Percentiles rank a stretch among this genome's conserved stretches.
These are phyloP conservation scores for Drosophila meridionalis DNA, from an alignment of 2,888 invertebrate genomes.

Conservation along the genomic window DNA sequence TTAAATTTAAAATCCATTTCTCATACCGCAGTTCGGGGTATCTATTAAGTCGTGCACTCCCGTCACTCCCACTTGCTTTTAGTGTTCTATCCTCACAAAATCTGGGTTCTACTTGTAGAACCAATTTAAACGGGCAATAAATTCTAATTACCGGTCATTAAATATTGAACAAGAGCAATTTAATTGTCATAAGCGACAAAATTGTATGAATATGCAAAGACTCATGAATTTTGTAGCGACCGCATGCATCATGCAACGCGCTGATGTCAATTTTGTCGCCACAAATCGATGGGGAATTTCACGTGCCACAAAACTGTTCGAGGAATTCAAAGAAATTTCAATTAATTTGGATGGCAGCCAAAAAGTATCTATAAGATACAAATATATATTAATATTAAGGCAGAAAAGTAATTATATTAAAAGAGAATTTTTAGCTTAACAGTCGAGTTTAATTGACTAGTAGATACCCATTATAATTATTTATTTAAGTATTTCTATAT, in stretches of 20 bases:
- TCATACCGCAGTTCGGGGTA: neutral
- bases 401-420: neutral
- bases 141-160: constrained; percentile 36
- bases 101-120: constrained; percentile 9
- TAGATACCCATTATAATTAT: neutral
- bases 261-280: constrained; percentile 2
- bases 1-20: too few relatives aligned
- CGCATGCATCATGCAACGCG: constrained; percentile 9
- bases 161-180: constrained; percentile 34
- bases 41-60: neutral
- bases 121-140: constrained; percentile 26
- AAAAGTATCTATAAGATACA: constrained; percentile 6
- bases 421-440: neutral
- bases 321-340: neutral
- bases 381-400: neutral
- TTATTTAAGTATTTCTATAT: neutral
- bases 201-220: constrained; percentile 21
- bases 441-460: neutral
- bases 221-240: constrained; percentile 13
- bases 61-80: neutral
- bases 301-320: neutral
- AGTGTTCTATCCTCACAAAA: constrained; percentile 27
- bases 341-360: neutral
- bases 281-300: constrained; percentile 2
- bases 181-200: constrained; percentile 23